Base-by-base conservation (phyloP, 2,888 invertebrate genomes). In the Ashinkailepas kermadecensis region DNA sequence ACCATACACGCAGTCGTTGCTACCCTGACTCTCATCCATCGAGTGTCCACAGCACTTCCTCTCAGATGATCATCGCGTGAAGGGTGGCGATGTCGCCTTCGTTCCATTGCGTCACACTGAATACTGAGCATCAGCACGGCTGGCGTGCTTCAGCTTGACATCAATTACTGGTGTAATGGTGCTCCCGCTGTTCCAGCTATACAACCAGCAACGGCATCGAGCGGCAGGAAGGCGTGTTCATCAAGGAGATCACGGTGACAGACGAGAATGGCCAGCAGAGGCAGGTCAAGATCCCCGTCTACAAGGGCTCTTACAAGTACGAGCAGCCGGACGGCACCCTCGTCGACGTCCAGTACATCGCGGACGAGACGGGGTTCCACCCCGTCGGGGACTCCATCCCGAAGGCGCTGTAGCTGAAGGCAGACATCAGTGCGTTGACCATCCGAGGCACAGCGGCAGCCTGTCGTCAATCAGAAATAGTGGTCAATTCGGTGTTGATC, bases 351-450 rank as follows among this genome's bases (percentile, higher is more conserved):
- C 56, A 74, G 79, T 83, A 81, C 80, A 25, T 81, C 39, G 83
- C 83, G 23, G 81, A 83, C 62, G 83, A 83, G 70, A 57, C 56
- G 59, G 83, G 83, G 23, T 83, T 81, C 81, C 81, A 57, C 25
- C 65, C 83, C n/a, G 56, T 81, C 62, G 79, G 80, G 21, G 80
- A 79, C 12, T 65, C 80, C 25, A 58, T 83, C 64, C 83, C 83
- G 21, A 80, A 70, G 70, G 15, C 70, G 54, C 39, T 54, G 39
- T 54, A 70, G 70, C 54, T 39, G 39, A 39, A 39, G 39, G 39
- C 39, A 39, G 39, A 1, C 39, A 39, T 39, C 39, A 39, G 39
- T 39, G 39, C 39, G 4, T 39, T 39, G 39, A 4, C 4, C 39
- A 39, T 39, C 39, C 4, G 39, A 39, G n/a, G n/a, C n/a, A n/a